Evolutionary conservation across 2,113 vertebrate genomes (phyloP).

Genomic region (Microtus richardsoni): DNA sequence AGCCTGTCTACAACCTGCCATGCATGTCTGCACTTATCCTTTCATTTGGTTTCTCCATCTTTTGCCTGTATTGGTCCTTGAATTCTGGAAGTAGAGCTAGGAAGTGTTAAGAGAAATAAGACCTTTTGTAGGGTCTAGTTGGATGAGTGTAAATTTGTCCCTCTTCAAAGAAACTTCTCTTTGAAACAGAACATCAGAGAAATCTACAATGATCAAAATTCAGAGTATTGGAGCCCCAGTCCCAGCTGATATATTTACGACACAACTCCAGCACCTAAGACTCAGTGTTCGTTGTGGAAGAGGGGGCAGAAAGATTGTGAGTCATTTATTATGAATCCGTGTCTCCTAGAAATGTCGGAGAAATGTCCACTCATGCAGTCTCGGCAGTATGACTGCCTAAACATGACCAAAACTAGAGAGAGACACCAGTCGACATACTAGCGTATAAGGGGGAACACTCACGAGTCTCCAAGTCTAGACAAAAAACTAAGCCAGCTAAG

Average conservation of each 20-base stretch:
- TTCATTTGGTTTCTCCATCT: not conserved
- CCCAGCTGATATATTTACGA: not conserved
- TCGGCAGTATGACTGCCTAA: not conserved
- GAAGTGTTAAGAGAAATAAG: not conserved
- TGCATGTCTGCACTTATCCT: not conserved
- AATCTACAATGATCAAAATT: not conserved
- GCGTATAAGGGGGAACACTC: not conserved
- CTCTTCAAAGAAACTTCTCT: not conserved
- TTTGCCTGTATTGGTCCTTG: not conserved
- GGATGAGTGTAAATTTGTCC: not conserved
- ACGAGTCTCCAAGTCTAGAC: not conserved
- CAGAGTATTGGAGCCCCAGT: not conserved
- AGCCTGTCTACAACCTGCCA: not conserved
- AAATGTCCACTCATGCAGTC: not conserved
- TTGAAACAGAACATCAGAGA: not conserved
- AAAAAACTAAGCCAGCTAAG: not conserved
- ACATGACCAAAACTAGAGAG: not conserved
- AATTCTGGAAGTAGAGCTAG: not conserved
- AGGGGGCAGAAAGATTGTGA: not conserved
- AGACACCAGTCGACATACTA: not conserved
- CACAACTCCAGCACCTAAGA: not conserved
- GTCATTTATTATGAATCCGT: not conserved
- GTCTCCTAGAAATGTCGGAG: not conserved
- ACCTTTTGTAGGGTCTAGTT: not conserved
- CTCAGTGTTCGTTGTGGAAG: not conserved